A percentile compares a stretch with the other conserved stretches of the same genome.
These are phyloP conservation scores for Conchocele bisecta DNA, from an alignment of 2,888 invertebrate genomes.

Conservation along the genomic window DNA sequence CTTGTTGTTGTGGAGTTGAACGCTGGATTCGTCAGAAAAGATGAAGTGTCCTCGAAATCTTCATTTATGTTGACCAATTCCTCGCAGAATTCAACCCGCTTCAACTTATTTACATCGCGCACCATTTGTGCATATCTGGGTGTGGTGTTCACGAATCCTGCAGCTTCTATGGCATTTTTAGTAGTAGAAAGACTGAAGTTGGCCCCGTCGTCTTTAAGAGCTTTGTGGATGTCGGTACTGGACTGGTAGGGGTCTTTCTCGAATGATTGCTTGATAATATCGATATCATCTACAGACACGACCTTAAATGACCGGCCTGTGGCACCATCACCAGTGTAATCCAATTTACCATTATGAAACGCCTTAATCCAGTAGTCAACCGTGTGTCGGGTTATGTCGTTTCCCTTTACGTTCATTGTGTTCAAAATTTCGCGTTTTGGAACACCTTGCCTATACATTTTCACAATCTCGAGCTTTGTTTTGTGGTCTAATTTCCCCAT, in stretches of 20 bases:
- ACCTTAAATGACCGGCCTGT: too few species aligned
- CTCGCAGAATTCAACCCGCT: slow-evolving; percentile 32
- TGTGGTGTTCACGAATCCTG: slow-evolving; percentile 15
- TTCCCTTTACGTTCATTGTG: too few species aligned
- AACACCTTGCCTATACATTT: too few species aligned
- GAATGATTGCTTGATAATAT: neutral
- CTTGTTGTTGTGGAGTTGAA: slow-evolving; percentile 40
- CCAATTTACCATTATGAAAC: too few species aligned
- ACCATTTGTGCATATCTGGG: slow-evolving; percentile 41
- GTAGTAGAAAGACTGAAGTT: neutral
- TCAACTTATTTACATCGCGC: slow-evolving; percentile 18
- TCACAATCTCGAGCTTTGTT: too few species aligned
- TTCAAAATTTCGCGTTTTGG: too few species aligned
- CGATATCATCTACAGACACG: too few species aligned
- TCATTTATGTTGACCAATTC: slow-evolving; percentile 26
- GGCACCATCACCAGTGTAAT: too few species aligned
- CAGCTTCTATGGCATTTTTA: neutral
- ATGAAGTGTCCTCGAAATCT: slow-evolving; percentile 34
- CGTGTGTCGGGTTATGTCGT: too few species aligned
- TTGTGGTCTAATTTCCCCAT: too few species aligned
- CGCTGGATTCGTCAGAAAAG: slow-evolving; percentile 39
- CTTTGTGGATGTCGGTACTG: neutral
- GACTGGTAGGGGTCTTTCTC: neutral
- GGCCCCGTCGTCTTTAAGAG: neutral
- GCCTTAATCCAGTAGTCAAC: too few species aligned